Conservation (phyloP, 2,888 invertebrate genomes). For the Brachynemurus nebulosus region DNA sequence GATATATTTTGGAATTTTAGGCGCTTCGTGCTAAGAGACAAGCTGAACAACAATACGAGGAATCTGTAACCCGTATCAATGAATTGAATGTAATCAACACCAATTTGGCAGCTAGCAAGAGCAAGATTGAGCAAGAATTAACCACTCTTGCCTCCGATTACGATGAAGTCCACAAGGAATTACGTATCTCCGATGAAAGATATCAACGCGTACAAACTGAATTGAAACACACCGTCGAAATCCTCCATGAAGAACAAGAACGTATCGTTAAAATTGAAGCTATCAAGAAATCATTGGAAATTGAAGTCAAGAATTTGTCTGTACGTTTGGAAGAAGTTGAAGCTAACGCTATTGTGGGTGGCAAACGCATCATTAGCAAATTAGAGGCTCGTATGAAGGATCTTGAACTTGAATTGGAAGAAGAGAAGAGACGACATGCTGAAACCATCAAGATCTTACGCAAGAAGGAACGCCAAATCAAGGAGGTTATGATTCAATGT, state of each 20-base stretch:
- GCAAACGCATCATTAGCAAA: conserved; percentile 95
- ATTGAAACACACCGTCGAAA: conserved; percentile 86
- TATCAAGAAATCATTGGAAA: conserved; percentile 93
- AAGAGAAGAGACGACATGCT: conserved; percentile 92
- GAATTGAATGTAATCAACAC: conserved; percentile 92
- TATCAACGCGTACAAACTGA: conserved; percentile 86
- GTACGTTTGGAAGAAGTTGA: conserved; percentile 92
- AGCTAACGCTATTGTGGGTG: conserved; percentile 91
- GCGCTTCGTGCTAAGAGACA: conserved; percentile 84
- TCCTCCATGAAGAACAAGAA: conserved; percentile 91
- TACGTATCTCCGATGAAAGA: conserved; percentile 86
- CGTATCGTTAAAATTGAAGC: conserved; percentile 94
- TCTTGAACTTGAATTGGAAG: conserved; percentile 86
- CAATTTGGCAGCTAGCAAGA: conserved; percentile 84
- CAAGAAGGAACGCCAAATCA: conserved; percentile 94
- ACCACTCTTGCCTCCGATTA: conserved; percentile 85
- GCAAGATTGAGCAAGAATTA: conserved; percentile 91
- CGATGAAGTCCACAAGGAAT: conserved; percentile 94
- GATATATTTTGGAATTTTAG: conserved; percentile 31
- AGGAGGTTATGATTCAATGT: conserved; percentile 88
- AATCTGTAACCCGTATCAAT: conserved; percentile 80
- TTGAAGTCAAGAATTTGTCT: conserved; percentile 91
- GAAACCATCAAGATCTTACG: conserved; percentile 95
- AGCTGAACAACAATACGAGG: conserved; percentile 82
- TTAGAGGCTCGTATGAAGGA: conserved; percentile 91